Evolutionary conservation across 2,797 vertebrate genomes (phyloP), one percentile per base, ranked within the genome.

Genomic region (Pseudochirops corinnae): DNA sequence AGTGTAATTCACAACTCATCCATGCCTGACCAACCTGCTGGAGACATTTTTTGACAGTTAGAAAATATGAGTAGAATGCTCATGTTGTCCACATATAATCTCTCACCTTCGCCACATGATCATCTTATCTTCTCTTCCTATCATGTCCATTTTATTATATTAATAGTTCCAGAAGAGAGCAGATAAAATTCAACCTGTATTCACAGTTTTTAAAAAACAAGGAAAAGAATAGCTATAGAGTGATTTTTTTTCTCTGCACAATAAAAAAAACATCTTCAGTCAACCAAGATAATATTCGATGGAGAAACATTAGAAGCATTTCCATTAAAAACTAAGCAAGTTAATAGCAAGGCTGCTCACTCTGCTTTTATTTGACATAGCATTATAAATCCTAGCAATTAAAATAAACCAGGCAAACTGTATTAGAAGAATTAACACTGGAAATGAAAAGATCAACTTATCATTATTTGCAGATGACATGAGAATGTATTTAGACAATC

Each of bases 401-500:
- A 55, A 29, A 93, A 56, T 56, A 14, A 94, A 95, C 60, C 5
- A 62, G 93, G 57, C 90, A 29, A 95, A 93, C 95, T 55, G 4
- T 94, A 62, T 21, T 93, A 33, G 52, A 91, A 55, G 39, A 52
- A 55, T 16, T 55, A 94, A 28, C 95, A 92, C 12, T 82, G 9
- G 58, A 82, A 97, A 91, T 56, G 46, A 74, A 87, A 87, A 91
- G 56, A 24, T 62, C 93, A 96, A 93, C 53, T 67, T 6, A 55
- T 90, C 90, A 90, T 56, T 56, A 53, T 74, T 58, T 95, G 18
- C 7, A 91, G 39, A 21, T 92, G 11, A 21, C 60, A 92, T 29
- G 39, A 60, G 31, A 90, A 5, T 94, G 87, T 90, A 58, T 55
- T 62, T 91, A 11, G 9, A 67, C 62, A 94, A 96, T 56, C n/a